phyloP scores from a whole-genome alignment of 2,113 vertebrate species.

The Leptosomus discolor region DNA sequence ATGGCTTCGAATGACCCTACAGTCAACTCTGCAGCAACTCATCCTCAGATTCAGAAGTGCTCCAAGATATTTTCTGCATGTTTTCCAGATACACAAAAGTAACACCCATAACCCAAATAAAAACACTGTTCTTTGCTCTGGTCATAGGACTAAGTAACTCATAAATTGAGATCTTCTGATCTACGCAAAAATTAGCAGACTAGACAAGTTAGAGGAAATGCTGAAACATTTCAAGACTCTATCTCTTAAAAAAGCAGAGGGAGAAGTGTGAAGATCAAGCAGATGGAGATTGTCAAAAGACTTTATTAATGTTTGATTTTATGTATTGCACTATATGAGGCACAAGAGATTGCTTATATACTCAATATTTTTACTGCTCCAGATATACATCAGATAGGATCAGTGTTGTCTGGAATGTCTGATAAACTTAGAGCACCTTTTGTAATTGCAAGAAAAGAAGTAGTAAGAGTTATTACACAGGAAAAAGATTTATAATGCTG shows the following conservation, averaged over 20 bases:
- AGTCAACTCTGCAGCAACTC: neutral
- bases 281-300: slow-evolving; percentile 59
- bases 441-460: slow-evolving; percentile 28
- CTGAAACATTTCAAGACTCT: slow-evolving; percentile 28
- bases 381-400: slow-evolving; percentile 25
- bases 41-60: neutral
- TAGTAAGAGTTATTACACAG: slow-evolving; percentile 6
- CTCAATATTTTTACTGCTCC: slow-evolving; percentile 25
- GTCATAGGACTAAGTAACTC: slow-evolving; percentile 2
- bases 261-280: slow-evolving; percentile 52
- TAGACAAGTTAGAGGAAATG: slow-evolving; percentile 4
- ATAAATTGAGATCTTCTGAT: neutral
- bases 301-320: slow-evolving; percentile 62
- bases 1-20: neutral
- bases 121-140: neutral
- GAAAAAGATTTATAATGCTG: slow-evolving; percentile 43
- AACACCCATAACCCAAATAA: neutral
- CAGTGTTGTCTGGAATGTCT: neutral
- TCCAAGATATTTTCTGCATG: neutral
- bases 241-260: slow-evolving; percentile 19
- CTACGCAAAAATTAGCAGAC: neutral
- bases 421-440: slow-evolving; percentile 29
- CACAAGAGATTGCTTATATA: too few species aligned
- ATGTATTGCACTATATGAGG: slow-evolving; percentile 14
- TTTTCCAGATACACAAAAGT: neutral